These are phyloP conservation scores for Sparidentex hasta DNA, from an alignment of 2,797 vertebrate species.

Conservation along the genomic window DNA sequence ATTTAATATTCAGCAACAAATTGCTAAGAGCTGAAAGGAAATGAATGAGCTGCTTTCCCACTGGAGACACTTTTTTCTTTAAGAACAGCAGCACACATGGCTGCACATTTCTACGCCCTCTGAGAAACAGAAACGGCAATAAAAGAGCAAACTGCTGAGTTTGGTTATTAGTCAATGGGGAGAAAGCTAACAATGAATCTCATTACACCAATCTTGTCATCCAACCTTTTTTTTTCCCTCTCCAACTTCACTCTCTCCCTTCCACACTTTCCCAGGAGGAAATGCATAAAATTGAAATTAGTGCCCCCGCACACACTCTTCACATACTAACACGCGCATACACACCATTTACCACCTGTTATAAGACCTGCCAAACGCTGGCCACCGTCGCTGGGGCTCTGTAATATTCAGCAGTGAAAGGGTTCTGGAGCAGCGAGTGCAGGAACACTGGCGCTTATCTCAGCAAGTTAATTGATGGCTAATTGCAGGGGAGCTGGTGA, in stretches of 20 bases:
- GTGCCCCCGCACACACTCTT: not conserved
- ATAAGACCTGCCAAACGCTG: slow-evolving; percentile 57
- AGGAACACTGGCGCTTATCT: slow-evolving; percentile 60
- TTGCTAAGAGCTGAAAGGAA: slow-evolving; percentile 18
- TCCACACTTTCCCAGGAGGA: slow-evolving; percentile 33
- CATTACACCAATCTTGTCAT: slow-evolving; percentile 52
- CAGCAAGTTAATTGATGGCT: slow-evolving; percentile 71
- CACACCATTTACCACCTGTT: slow-evolving; percentile 58
- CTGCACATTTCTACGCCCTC: slow-evolving; percentile 22
- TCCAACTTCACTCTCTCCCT: slow-evolving; percentile 16
- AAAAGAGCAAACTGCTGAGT: slow-evolving; percentile 63
- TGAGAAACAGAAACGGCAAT: slow-evolving; percentile 42
- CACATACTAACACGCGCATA: not conserved
- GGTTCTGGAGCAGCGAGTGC: slow-evolving; percentile 33
- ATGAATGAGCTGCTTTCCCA: slow-evolving; percentile 25
- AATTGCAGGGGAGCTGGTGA: slow-evolving; percentile 61
- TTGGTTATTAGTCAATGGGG: slow-evolving; percentile 56
- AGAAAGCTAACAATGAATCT: slow-evolving; percentile 63
- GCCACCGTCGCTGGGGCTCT: slow-evolving; percentile 5
- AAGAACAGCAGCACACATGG: slow-evolving; percentile 30
- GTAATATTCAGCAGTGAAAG: slow-evolving; percentile 24
- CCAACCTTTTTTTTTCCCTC: slow-evolving; percentile 14
- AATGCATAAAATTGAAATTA: slow-evolving; percentile 54
- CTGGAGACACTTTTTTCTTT: slow-evolving; percentile 12
- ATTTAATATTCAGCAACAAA: slow-evolving; percentile 24